A percentile compares a stretch with the other conserved stretches of the same genome.
Evolutionary conservation across 2,113 vertebrate genomes (phyloP).

Genomic region (Odobenus rosmarus): DNA sequence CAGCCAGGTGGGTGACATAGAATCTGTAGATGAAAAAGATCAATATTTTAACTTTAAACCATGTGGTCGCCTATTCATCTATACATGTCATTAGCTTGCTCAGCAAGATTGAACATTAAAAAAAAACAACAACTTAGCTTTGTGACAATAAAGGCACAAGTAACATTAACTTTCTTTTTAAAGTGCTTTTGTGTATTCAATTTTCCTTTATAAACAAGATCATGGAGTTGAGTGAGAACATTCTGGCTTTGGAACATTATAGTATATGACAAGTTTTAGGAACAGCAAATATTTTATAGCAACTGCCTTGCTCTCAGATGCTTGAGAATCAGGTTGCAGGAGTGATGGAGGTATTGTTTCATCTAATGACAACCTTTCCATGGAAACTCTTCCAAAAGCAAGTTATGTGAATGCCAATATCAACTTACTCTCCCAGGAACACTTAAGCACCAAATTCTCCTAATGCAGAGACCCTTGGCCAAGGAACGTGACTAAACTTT

Average conservation of each 20-base stretch:
- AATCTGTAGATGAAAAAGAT: neutral
- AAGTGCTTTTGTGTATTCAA: neutral
- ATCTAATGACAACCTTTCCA: neutral
- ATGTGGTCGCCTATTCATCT: neutral
- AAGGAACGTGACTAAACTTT: slow-evolving; percentile 35
- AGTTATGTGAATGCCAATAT: slow-evolving; percentile 41
- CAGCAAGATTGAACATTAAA: neutral
- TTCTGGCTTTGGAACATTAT: neutral
- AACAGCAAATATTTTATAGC: neutral
- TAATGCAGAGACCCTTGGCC: neutral
- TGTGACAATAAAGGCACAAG: neutral
- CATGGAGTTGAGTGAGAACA: neutral
- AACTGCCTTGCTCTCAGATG: neutral
- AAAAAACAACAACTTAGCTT: neutral
- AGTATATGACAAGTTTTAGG: neutral
- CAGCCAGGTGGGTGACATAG: neutral
- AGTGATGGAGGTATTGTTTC: neutral
- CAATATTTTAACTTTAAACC: slow-evolving; percentile 28
- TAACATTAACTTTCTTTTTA: neutral
- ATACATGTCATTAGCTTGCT: neutral
- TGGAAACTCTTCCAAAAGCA: slow-evolving; percentile 51
- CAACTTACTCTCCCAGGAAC: slow-evolving; percentile 55
- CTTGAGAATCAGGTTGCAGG: neutral
- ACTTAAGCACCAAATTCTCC: slow-evolving; percentile 24
- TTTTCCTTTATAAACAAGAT: neutral